Conservation (phyloP, 2,113 vertebrate genomes). For the Etheostoma cragini region DNA sequence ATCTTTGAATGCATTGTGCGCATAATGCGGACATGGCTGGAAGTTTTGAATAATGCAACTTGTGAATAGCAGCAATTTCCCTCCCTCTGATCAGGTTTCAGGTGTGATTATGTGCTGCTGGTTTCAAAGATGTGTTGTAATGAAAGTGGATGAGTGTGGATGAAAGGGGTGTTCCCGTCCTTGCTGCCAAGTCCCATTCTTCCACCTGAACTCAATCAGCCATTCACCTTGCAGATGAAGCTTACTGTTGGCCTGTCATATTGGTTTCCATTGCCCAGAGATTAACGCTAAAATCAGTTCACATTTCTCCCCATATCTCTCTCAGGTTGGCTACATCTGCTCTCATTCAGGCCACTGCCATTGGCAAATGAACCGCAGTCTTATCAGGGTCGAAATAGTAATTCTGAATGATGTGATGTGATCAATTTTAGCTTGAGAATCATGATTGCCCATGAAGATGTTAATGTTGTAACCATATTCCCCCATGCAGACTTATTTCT, state of each 20-base stretch:
- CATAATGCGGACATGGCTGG: slow-evolving; percentile 21
- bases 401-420: slow-evolving; percentile 50
- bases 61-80: slow-evolving; percentile 40
- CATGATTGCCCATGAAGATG: slow-evolving; percentile 46
- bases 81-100: slow-evolving; percentile 58
- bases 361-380: slow-evolving; percentile 58
- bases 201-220: slow-evolving; percentile 69
- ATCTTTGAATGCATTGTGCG: slow-evolving; percentile 55
- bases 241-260: slow-evolving; percentile 73
- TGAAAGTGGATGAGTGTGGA: slow-evolving; percentile 73
- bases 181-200: slow-evolving; percentile 67
- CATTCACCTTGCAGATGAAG: slow-evolving; percentile 65
- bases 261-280: slow-evolving; percentile 75
- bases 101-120: slow-evolving; percentile 58
- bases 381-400: slow-evolving; percentile 50
- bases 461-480: slow-evolving; percentile 52
- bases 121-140: slow-evolving; percentile 75
- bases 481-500: slow-evolving; percentile 65
- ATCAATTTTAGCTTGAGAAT: slow-evolving; percentile 61
- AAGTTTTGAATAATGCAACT: slow-evolving; percentile 52
- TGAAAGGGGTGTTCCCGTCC: slow-evolving; percentile 70
- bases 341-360: slow-evolving; percentile 48
- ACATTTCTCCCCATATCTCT: slow-evolving; percentile 68
- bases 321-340: slow-evolving; percentile 64
- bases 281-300: slow-evolving; percentile 79